Conservation (phyloP, 2,888 invertebrate genomes). For the Barypeithes pellucidus region DNA sequence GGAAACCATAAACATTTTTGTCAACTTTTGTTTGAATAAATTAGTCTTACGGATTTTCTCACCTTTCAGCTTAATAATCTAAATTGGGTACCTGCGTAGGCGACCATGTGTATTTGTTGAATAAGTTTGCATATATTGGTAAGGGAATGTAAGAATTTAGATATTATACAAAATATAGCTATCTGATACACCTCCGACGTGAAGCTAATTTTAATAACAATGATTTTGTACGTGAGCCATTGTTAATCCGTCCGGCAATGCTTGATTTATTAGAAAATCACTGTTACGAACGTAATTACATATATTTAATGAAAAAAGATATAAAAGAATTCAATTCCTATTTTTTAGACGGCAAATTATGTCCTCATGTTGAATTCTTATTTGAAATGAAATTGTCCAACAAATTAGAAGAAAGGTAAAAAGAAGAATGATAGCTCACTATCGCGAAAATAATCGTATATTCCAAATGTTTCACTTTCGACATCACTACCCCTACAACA, state of each 20-base stretch:
- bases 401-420: no score
- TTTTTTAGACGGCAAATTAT: no score
- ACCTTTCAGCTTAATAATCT: constrained; percentile 45
- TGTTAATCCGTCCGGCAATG: not conserved
- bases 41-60: constrained; percentile 40
- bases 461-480: no score
- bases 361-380: no score
- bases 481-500: no score
- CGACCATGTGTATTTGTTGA: constrained; percentile 43
- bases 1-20: constrained; percentile 40
- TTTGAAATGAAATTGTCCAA: no score
- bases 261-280: not conserved
- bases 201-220: constrained; percentile 8
- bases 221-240: not conserved
- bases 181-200: not conserved
- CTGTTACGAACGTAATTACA: not conserved
- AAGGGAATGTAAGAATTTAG: constrained; percentile 26
- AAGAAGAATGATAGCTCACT: no score
- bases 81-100: constrained; percentile 46
- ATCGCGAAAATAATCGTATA: no score
- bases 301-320: no score
- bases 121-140: constrained; percentile 44
- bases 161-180: constrained; percentile 14
- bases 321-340: no score
- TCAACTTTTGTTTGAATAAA: constrained; percentile 37